Conservation (phyloP, 2,888 invertebrate species). For the Epistrophella euchroma region DNA sequence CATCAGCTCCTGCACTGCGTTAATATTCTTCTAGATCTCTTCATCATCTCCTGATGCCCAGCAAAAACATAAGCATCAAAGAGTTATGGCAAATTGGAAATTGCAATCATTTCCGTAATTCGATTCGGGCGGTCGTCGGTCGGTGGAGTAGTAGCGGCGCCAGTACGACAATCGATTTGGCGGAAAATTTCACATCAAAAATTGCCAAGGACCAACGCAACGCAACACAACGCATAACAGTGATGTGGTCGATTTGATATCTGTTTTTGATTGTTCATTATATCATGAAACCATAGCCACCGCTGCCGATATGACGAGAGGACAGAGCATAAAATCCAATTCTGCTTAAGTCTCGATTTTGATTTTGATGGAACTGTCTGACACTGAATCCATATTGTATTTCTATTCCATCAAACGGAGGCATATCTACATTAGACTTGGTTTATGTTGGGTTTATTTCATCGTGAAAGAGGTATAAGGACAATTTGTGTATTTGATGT, state of each 20-base stretch:
- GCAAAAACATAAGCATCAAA: conserved; percentile 29
- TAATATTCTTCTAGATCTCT: conserved; percentile 50
- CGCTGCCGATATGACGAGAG: conserved; percentile 14
- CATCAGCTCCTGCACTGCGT: conserved; percentile 73
- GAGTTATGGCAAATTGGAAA: conserved; percentile 63
- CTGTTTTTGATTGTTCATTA: conserved; percentile 31
- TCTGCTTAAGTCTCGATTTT: neutral
- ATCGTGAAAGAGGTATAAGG: neutral
- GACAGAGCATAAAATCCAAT: conserved; percentile 21
- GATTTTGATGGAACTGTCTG: neutral
- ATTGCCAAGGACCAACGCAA: conserved; percentile 42
- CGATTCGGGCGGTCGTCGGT: conserved; percentile 51
- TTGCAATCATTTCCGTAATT: conserved; percentile 75
- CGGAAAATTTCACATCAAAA: conserved; percentile 75
- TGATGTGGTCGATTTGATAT: conserved; percentile 35
- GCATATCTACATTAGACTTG: neutral
- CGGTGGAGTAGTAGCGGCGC: conserved; percentile 29
- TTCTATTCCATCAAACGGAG: neutral
- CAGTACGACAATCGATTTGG: conserved; percentile 75
- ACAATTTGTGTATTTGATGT: neutral
- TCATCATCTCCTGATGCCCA: conserved; percentile 6
- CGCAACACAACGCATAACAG: conserved; percentile 1
- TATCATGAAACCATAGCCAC: neutral
- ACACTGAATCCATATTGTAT: neutral
- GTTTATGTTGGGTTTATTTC: neutral